Evolutionary conservation across 2,113 vertebrate genomes (phyloP).

Genomic region (Marcusenius ussheri): DNA sequence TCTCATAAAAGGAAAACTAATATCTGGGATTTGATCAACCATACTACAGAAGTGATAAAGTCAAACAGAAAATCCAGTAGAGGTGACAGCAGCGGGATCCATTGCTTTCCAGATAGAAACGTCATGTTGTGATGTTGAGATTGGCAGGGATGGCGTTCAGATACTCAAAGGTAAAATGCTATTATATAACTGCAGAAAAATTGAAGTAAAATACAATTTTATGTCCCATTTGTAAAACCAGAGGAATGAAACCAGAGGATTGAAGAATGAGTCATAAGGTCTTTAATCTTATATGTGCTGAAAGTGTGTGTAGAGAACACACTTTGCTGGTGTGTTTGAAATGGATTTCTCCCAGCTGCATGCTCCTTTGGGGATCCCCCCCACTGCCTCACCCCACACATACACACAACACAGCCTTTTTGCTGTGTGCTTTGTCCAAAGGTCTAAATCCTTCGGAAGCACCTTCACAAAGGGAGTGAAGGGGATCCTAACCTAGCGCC

Average conservation of each 20-base stretch:
- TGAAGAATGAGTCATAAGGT: not conserved
- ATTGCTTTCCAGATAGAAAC: not conserved
- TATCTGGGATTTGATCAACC: slow-evolving; percentile 16
- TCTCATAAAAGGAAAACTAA: slow-evolving; percentile 13
- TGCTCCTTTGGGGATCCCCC: not conserved
- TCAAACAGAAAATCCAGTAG: not conserved
- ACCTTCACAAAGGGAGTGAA: not conserved
- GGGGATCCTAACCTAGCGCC: not conserved
- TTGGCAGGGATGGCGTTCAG: not conserved
- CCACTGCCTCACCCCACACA: not conserved
- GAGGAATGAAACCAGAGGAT: not conserved
- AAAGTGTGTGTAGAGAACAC: not conserved
- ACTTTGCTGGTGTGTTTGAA: not conserved
- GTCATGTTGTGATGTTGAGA: not conserved
- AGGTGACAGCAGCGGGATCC: not conserved
- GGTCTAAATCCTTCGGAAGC: not conserved
- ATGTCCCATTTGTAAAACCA: slow-evolving; percentile 1
- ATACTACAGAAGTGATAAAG: not conserved
- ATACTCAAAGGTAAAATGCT: not conserved
- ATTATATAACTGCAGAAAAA: not conserved
- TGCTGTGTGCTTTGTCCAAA: not conserved
- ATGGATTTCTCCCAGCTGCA: not conserved
- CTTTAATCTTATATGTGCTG: not conserved
- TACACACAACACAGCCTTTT: not conserved
- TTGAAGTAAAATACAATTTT: not conserved